Evolutionary conservation across 1,140 invertebrate genomes (phyloP), one percentile per base, ranked within the genome.

Genomic region (Triops longicaudatus): DNA sequence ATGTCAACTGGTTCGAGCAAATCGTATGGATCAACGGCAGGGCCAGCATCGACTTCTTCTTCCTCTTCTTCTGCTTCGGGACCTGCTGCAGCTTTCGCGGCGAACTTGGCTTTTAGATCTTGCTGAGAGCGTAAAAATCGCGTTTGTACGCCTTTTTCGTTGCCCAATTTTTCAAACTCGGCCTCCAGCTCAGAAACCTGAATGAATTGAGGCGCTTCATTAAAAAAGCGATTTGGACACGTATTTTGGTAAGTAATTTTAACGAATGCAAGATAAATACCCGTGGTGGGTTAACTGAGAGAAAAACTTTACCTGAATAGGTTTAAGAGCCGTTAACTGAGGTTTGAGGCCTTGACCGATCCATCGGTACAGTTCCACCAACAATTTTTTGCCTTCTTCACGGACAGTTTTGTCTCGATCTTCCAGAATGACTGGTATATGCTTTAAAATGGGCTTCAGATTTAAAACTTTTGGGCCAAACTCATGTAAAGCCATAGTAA

Each of bases 311-410:
- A 89, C 86, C 83, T 89, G 92, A 1, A 98, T 90, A 11, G 95
- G 92, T 83, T 98, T 97, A 10, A 98, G 85, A 75, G 89, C 88
- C 26, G 89, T 88, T 73, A 98, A 88, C 81, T 97, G 95, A 22
- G 94, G 90, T 84, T 95, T 94, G 73, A 97, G 87, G 12, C 93
- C 92, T 71, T 89, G 87, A 4, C 95, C 94, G 79, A 97, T 90
- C 95, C 95, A 98, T 79, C 92, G 90, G 85, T 94, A 97, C 82
- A 98, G 92, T 86, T 98, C 96, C 78, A 98, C 86, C 17, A 93
- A 90, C 81, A 98, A 85, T 44, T 88, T 86, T 84, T 98, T 97
- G 73, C 92, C 91, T 85, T 98, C 95, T 81, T 98, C 95, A 77
- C 97, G 85, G 0, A 99, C 95, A 78, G 83, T 89, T 83, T 98